phyloP scores from a whole-genome alignment of 1,140 invertebrate species.

The Riptortus pedestris region DNA sequence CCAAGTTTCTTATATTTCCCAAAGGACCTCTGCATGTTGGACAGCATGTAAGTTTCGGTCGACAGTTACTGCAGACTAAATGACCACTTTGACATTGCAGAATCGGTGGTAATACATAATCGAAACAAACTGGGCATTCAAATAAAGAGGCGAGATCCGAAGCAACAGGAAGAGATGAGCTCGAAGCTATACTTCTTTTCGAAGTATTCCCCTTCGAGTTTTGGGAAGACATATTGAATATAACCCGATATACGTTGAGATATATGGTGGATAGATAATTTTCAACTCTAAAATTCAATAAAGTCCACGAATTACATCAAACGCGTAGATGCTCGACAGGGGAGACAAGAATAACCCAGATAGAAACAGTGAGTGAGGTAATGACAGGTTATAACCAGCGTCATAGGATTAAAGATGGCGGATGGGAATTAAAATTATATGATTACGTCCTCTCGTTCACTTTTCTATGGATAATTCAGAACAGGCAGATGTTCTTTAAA shows the following conservation, averaged over 20 bases:
- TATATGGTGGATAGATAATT: neutral
- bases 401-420: too few species aligned
- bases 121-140: constrained; percentile 99
- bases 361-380: too few species aligned
- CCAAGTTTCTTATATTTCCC: constrained; percentile 91
- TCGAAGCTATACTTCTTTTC: constrained; percentile 2
- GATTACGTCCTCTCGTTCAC: too few species aligned
- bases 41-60: constrained; percentile 92
- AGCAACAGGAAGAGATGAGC: constrained; percentile 34
- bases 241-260: neutral
- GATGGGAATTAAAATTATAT: too few species aligned
- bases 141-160: constrained; percentile 89
- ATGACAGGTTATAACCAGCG: too few species aligned
- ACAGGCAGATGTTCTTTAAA: too few species aligned
- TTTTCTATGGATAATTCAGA: too few species aligned
- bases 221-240: constrained; percentile 3
- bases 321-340: too few species aligned
- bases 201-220: neutral
- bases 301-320: neutral
- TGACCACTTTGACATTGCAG: constrained; percentile 80
- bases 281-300: neutral
- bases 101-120: constrained; percentile 96
- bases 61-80: constrained; percentile 85
- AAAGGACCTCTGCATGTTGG: constrained; percentile 94
- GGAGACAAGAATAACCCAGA: too few species aligned